Percentiles rank a stretch among this genome's conserved stretches.
Conservation (phyloP, 2,797 vertebrate species). For the Ctenosaura bakeri region DNA sequence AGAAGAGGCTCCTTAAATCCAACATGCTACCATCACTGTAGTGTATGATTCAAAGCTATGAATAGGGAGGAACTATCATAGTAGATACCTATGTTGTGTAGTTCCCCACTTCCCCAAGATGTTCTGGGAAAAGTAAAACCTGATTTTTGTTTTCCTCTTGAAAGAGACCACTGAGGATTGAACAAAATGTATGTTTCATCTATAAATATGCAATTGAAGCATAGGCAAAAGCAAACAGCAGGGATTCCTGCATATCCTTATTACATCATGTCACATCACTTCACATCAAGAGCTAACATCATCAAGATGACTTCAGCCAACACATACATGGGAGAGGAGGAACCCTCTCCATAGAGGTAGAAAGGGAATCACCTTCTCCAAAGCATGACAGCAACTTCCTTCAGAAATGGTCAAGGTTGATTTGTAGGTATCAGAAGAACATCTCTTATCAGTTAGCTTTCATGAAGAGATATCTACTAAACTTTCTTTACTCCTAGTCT, state of each 20-base stretch:
- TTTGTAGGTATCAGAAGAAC: too few relatives aligned
- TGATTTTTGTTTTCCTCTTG: not conserved
- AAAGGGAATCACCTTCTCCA: too few relatives aligned
- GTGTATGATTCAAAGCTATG: not conserved
- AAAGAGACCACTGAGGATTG: not conserved
- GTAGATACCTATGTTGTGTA: not conserved
- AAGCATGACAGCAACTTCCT: too few relatives aligned
- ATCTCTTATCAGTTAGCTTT: too few relatives aligned
- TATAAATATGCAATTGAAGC: not conserved
- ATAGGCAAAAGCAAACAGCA: not conserved
- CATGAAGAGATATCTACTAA: too few relatives aligned
- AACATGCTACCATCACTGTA: not conserved
- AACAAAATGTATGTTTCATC: not conserved
- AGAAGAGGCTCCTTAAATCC: not conserved
- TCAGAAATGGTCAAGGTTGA: not conserved
- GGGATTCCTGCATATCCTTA: not conserved
- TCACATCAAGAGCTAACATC: not conserved
- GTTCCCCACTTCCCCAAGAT: not conserved
- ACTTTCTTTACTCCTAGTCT: not conserved
- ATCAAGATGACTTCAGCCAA: not conserved
- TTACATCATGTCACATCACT: too few relatives aligned
- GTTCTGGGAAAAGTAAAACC: not conserved
- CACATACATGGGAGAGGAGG: too few relatives aligned
- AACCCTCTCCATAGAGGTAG: too few relatives aligned
- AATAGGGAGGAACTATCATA: not conserved